Percentiles rank a stretch among this genome's conserved stretches.
These are phyloP conservation scores for Chymomyza procnemis DNA, from an alignment of 2,888 invertebrate genomes.

Conservation along the genomic window DNA sequence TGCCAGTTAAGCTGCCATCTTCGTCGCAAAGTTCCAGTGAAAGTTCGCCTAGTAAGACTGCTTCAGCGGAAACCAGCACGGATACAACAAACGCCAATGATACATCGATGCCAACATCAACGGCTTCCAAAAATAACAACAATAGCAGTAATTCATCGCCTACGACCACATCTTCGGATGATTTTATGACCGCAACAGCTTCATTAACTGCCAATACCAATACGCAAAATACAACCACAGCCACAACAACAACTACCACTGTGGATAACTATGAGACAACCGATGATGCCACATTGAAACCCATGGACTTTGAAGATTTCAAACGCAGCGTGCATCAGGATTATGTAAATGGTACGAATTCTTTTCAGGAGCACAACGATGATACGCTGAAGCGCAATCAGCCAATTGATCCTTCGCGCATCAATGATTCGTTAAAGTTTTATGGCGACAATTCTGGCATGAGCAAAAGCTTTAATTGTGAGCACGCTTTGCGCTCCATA, in stretches of 20 bases:
- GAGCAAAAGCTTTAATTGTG: slow-evolving; percentile 79
- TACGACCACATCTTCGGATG: slow-evolving; percentile 66
- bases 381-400: slow-evolving; percentile 78
- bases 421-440: slow-evolving; percentile 79
- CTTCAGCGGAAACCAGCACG: slow-evolving; percentile 60
- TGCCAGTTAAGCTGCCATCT: slow-evolving; percentile 82
- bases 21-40: slow-evolving; percentile 79
- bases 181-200: slow-evolving; percentile 75
- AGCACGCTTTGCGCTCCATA: slow-evolving; percentile 76
- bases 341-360: slow-evolving; percentile 77
- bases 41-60: slow-evolving; percentile 74
- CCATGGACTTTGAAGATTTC: slow-evolving; percentile 78
- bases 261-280: slow-evolving; percentile 68
- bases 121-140: slow-evolving; percentile 45
- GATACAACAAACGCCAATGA: slow-evolving; percentile 47
- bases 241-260: slow-evolving; percentile 66
- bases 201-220: slow-evolving; percentile 66
- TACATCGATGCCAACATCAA: slow-evolving; percentile 40
- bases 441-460: slow-evolving; percentile 78
- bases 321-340: slow-evolving; percentile 78
- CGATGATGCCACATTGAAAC: slow-evolving; percentile 77
- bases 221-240: slow-evolving; percentile 60
- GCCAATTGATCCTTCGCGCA: slow-evolving; percentile 79
- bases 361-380: slow-evolving; percentile 76
- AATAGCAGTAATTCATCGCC: slow-evolving; percentile 55